These are phyloP conservation scores for Drosophila pseudoananassae DNA, from an alignment of 1,140 invertebrate genomes.

Conservation along the genomic window DNA sequence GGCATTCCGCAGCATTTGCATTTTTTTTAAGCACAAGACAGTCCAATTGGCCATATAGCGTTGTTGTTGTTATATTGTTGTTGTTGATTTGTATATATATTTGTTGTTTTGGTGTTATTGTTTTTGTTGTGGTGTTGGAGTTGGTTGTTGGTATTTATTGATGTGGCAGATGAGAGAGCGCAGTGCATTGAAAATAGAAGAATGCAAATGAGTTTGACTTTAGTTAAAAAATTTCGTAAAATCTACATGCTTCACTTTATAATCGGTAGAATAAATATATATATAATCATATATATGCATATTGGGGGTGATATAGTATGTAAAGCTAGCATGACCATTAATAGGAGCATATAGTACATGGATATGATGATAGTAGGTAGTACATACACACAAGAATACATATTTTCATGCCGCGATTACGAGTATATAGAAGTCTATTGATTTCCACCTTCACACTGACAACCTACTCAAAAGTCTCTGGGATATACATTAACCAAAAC, in stretches of 20 bases:
- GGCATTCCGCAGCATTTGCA: conserved; percentile 73
- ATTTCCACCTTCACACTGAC: conserved; percentile 7
- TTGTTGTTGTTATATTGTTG: conserved; percentile 52
- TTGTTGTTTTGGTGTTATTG: conserved; percentile 36
- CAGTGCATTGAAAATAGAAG: conserved; percentile 76
- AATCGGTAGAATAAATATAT: conserved; percentile 24
- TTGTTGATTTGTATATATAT: conserved; percentile 35
- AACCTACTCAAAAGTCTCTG: neutral
- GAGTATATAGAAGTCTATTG: conserved; percentile 27
- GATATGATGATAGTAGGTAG: conserved; percentile 30
- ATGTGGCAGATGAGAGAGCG: conserved; percentile 72
- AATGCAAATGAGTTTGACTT: conserved; percentile 86
- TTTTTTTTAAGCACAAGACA: conserved; percentile 78
- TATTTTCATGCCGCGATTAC: conserved; percentile 54
- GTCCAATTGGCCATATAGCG: conserved; percentile 75
- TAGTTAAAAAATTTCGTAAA: conserved; percentile 83
- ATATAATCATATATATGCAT: conserved; percentile 17
- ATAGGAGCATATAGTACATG: conserved; percentile 49
- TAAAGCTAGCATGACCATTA: conserved; percentile 71
- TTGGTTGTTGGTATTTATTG: conserved; percentile 46
- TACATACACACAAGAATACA: conserved; percentile 37
- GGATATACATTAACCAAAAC: neutral
- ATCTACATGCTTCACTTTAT: conserved; percentile 57
- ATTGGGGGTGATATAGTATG: conserved; percentile 52
- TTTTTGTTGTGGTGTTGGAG: conserved; percentile 24